Evolutionary conservation across 2,797 vertebrate species (phyloP), one percentile per base, ranked within the genome.

Genomic region (Cichlasoma orientale): DNA sequence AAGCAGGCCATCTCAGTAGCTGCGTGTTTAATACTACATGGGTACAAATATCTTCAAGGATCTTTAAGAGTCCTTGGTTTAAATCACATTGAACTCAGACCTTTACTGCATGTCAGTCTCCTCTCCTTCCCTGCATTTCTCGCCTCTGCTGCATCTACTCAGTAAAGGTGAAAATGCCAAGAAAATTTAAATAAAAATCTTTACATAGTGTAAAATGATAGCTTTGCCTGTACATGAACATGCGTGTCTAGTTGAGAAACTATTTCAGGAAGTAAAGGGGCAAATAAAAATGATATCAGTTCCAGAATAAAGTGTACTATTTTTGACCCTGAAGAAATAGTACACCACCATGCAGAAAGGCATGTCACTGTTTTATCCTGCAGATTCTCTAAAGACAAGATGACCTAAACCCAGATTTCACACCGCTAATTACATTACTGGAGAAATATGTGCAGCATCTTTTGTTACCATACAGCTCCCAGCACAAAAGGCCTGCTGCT

Each of bases 341-440:
- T 8, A 3, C 33, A 38, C 38, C n/a, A 23, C 14, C 11, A 72
- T 19, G 23, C 61, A 41, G 25, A 33, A 70, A 68, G 21, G 16
- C 19, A 13, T 10, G 31, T 25, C 23, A 33, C 18, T 14, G 23
- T 52, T 69, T 53, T 57, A 61, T 50, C 5, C 41, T 25, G 4
- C 9, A 21, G 61, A 44, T 61, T 68, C n/a, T 74, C 68, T 68
- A 36, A 29, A 25, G 57, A 74, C 18, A 71, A 75, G 44, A 77
- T 23, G 29, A 80, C 69, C 23, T 29, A 36, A 41, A 73, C 38
- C 33, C 29, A 70, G 63, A 77, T 79, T 66, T 41, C 70, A 77
- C 2, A 21, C 7, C 1, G 6, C 41, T 56, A 71, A 71, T 78
- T 41, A 53, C 1, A 36, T 47, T 52, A 25, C 18, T 47, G 36